Percentiles rank a stretch among this genome's conserved stretches.
phyloP scores from a whole-genome alignment of 2,113 vertebrate genomes.

The Corythornis madagascariensis region DNA sequence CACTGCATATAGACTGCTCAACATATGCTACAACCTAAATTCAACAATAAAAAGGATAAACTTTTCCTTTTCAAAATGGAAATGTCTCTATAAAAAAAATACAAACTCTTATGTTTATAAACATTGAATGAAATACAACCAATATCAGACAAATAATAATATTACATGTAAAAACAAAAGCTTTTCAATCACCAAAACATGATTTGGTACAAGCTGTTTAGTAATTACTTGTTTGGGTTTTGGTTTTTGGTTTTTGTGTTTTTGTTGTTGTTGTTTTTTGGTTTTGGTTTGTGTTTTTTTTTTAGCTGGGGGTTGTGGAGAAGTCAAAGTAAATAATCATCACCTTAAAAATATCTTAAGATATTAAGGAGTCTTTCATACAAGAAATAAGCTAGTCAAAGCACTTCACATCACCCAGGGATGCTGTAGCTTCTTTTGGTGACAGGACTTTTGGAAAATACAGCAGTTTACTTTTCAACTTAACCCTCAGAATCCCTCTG shows the following conservation, averaged over 20 bases:
- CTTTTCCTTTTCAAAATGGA: neutral
- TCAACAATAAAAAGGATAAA: neutral
- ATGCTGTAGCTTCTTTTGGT: neutral
- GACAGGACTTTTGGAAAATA: neutral
- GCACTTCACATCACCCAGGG: neutral
- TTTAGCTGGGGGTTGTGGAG: rapidly evolving
- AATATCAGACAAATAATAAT: neutral
- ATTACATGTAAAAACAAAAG: neutral
- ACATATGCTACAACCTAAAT: neutral
- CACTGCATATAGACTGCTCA: neutral
- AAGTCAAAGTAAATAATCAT: neutral
- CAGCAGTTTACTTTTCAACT: neutral
- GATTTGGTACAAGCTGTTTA: neutral
- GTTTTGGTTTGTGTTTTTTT: neutral
- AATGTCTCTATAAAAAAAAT: neutral
- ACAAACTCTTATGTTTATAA: neutral
- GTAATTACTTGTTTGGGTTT: too few species aligned
- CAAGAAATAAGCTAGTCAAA: neutral
- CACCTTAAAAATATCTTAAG: neutral
- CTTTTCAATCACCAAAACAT: neutral
- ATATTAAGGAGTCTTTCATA: neutral
- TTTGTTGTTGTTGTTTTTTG: too few species aligned
- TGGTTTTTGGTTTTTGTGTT: neutral
- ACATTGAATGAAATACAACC: neutral
- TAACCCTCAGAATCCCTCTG: neutral